Evolutionary conservation across 2,113 vertebrate genomes (phyloP).

Genomic region (Callionymus lyra): DNA sequence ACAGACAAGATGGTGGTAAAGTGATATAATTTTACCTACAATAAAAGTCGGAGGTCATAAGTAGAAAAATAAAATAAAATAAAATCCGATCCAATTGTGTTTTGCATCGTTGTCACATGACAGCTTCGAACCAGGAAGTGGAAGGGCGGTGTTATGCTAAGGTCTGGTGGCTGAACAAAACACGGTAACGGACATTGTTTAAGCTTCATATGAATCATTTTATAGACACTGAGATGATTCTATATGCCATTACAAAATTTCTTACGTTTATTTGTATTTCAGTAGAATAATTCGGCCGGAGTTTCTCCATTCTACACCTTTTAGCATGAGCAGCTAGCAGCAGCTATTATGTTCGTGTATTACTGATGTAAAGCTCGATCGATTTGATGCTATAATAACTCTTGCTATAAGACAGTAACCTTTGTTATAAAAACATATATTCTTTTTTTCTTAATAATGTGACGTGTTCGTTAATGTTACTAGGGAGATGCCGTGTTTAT

Average conservation of each 20-base stretch:
- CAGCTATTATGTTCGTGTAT: background rate
- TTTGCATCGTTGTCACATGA: constrained; percentile 37
- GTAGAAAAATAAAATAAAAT: too few species aligned
- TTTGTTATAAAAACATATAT: background rate
- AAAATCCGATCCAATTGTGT: too few species aligned
- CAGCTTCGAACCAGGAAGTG: constrained; percentile 31
- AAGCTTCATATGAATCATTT: background rate
- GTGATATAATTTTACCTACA: too few species aligned
- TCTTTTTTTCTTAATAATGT: background rate
- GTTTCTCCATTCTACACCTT: too few species aligned
- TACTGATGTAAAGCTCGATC: background rate
- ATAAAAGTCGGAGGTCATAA: too few species aligned
- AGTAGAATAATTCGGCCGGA: too few species aligned
- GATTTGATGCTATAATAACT: too few species aligned
- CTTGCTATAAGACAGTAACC: too few species aligned
- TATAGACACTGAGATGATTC: too few species aligned
- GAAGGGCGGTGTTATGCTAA: constrained; percentile 17
- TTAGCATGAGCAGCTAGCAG: background rate
- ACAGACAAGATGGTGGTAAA: too few species aligned
- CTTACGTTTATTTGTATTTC: too few species aligned
- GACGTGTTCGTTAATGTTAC: background rate
- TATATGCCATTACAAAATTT: too few species aligned
- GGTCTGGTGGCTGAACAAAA: background rate
- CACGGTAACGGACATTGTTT: constrained; percentile 27
- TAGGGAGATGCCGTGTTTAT: background rate